phyloP scores from a whole-genome alignment of 2,113 vertebrate genomes.

The Pitta sordida region DNA sequence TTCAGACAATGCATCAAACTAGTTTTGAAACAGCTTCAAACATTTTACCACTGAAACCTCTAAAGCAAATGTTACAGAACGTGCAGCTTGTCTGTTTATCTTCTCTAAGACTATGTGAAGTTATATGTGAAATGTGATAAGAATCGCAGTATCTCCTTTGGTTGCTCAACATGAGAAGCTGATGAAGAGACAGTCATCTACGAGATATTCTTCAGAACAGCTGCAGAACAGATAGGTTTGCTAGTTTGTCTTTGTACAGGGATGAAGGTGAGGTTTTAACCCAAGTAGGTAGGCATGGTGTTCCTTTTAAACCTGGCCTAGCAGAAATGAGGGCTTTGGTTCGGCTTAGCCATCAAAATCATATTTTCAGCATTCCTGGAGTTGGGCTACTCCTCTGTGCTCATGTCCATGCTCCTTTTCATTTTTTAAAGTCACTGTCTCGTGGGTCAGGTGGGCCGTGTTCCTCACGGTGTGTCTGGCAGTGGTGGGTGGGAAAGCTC shows the following conservation, averaged over 20 bases:
- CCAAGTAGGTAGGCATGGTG: background rate
- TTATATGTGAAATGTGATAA: constrained; percentile 40
- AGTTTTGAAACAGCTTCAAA: constrained; percentile 50
- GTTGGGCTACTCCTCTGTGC: background rate
- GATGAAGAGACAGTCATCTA: constrained; percentile 39
- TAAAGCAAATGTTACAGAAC: constrained; percentile 49
- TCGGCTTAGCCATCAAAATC: background rate
- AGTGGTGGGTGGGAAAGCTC: background rate
- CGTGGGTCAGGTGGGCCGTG: background rate
- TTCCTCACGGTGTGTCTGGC: background rate
- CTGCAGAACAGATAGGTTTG: background rate
- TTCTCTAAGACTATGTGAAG: constrained; percentile 21
- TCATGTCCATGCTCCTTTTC: background rate
- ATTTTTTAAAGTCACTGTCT: background rate
- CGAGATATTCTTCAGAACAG: constrained; percentile 45
- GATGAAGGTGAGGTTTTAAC: background rate
- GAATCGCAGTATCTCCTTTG: constrained; percentile 28
- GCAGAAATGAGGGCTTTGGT: background rate
- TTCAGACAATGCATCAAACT: constrained; percentile 27
- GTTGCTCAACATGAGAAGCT: constrained; percentile 44
- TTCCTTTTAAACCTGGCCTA: background rate
- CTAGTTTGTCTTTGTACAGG: background rate
- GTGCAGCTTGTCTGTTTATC: constrained; percentile 29
- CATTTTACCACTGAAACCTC: constrained; percentile 30
- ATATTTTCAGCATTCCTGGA: rapidly evolving